Evolutionary conservation across 2,888 invertebrate species (phyloP), one percentile per base, ranked within the genome.

Genomic region (Galerucella pusilla): DNA sequence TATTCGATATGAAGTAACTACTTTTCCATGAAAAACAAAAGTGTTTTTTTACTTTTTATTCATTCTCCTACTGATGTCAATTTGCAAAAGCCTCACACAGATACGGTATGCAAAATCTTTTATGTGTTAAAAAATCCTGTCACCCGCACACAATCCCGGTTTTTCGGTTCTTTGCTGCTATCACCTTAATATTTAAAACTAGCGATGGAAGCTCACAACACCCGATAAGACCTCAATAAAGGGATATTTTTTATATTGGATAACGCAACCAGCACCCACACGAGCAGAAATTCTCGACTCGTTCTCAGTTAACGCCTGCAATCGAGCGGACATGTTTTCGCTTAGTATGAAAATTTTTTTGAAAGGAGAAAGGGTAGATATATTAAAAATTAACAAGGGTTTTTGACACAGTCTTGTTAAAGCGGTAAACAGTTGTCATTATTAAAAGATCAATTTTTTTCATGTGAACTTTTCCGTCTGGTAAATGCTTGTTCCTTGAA

Each of bases 151-250:
- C 42, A 2, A 11, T 35, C 11, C 11, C 35, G 35, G 9, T 42
- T 68, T 68, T 68, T 28, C 28, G 52, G n/a, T 42, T 63, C 20
- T 57, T 20, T 20, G 54, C 16, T 9, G 57, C 7, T 42, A 68
- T 68, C 59, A 68, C 57, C 68, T 68, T 59, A 68, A 57, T 68
- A 57, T 59, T 59, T 57, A 68, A 59, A 68, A 68, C 16, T 52
- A 54, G 25, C 67, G 25, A 54, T 68, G 6, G 16, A 20, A 54
- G n/a, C 16, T 63, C n/a, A 10, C 54, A 59, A 42, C 20, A 35
- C 28, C 7, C 68, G 25, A 68, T 57, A 12, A n/a, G 16, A 16
- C 16, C 28, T 16, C 42, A 9, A 20, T 35, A 57, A 68, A 68
- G 2, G 35, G 20, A 4, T 57, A 11, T 49, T 66, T 66, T 52